A percentile compares a stretch with the other conserved stretches of the same genome.
Evolutionary conservation across 2,797 vertebrate genomes (phyloP).

Genomic region (Harpagifer antarcticus): DNA sequence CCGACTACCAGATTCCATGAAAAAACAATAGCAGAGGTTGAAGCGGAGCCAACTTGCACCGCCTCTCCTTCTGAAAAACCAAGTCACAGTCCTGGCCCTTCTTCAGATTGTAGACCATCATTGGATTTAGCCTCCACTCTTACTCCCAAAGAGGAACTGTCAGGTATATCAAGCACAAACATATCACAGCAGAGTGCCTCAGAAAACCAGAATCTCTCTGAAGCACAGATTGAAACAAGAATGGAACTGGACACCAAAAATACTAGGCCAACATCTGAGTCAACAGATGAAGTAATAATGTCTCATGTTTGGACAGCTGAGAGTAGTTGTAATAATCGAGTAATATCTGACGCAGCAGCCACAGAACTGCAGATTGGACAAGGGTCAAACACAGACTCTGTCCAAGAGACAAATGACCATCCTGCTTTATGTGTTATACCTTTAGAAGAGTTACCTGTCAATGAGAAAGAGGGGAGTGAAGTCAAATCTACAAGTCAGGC

Average conservation of each 20-base stretch:
- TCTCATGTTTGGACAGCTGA: background rate
- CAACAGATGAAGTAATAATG: conserved; percentile 12
- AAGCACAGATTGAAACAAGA: conserved; percentile 53
- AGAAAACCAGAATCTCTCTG: conserved; percentile 47
- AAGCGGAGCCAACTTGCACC: background rate
- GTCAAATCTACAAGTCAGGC: background rate
- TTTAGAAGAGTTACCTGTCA: conserved; percentile 10
- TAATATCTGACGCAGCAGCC: background rate
- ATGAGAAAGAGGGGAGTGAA: conserved; percentile 15
- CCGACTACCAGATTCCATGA: background rate
- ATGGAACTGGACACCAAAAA: background rate
- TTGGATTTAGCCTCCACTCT: too few species aligned
- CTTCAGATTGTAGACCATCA: conserved; percentile 1
- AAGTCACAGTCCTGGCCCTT: background rate
- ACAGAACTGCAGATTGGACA: conserved; percentile 2
- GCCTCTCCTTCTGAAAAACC: too few species aligned
- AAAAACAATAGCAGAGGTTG: background rate
- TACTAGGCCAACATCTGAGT: background rate
- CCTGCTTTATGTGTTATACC: background rate
- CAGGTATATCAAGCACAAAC: background rate
- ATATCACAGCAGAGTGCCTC: conserved; percentile 18
- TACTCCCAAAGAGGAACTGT: background rate
- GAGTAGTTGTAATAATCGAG: background rate
- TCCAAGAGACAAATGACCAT: conserved; percentile 4
- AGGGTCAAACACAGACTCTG: background rate